Evolutionary conservation across 2,888 invertebrate genomes (phyloP), one percentile per base, ranked within the genome.

Genomic region (Hyles lineata): DNA sequence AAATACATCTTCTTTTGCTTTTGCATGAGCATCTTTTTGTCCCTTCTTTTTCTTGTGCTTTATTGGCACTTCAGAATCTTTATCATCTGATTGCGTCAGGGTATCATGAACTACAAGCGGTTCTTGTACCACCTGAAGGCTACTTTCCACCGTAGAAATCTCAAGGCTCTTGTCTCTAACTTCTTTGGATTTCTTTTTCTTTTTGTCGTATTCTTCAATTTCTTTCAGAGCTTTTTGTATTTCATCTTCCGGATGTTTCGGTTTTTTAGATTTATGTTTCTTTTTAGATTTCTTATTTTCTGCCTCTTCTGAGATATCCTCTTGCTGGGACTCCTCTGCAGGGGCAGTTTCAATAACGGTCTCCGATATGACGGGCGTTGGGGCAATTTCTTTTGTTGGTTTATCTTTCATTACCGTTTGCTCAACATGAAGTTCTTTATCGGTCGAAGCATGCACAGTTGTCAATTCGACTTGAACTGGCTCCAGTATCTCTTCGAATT

Each of bases 221-320:
- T 94, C 94, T 85, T 92, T 94, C 0, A 94, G 84, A 62, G 93
- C 94, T 79, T 87, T 91, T 76, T 89, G 90, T 76, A 94, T 94
- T 78, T 94, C 94, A 77, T 94, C 93, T 78, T 90, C 90, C 23
- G 81, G 75, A 2, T 82, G 77, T 80, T 90, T 92, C n/a, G 76
- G 73, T 79, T 90, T 93, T 77, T 92, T 93, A n/a, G 83, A 52
- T 77, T 92, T 94, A 61, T 85, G 83, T 80, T 93, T 93, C 87
- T 92, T 93, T 82, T 92, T 93, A 6, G 82, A 72, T 80, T 90
- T 92, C 74, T 90, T 93, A 58, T 78, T 82, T 52, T 88, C 89
- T 25, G 74, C 62, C 62, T 87, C 86, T 52, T 83, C 82, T 8
- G 76, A 74, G 25, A 72, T 71, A 50, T 76, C 74, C 67, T 86